Base-by-base conservation (phyloP, 2,113 vertebrate species). In the Noturus placidus region DNA sequence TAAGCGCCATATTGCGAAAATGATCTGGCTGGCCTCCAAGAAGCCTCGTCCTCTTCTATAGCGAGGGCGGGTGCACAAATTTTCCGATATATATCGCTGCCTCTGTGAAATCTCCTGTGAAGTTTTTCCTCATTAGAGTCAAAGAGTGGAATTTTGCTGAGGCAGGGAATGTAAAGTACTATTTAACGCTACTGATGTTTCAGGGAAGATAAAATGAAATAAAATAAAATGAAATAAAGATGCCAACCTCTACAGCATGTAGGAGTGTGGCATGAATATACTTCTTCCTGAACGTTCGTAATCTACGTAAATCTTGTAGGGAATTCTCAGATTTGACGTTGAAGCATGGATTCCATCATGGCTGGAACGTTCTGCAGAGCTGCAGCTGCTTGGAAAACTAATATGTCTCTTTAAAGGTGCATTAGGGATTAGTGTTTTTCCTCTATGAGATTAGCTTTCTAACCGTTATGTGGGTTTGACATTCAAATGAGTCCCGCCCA, bases 21-120 rank as follows among this genome's bases (percentile, higher is more conserved):
- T 6, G 6, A 86, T 80, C 54, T 86, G 85, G 42, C 61, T 30
- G 15, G 9, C 20, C 33, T 86, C 61, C 77, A 78, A 52, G 76
- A 52, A 33, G 11, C 27, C 10, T 30, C 50, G 25, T 86, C 63
- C 50, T 87, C 50, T 54, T 35, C 54, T 59, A 33, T 15, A 38
- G 33, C n/a, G 52, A 83, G 20, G 42, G 85, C 81, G 61, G 42
- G 52, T 65, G 33, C 14, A 59, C 70, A 69, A 81, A 81, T 80
- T 87, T 83, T 27, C 38, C 65, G 27, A 27, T 89, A 46, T 89
- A 56, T 87, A 52, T 85, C 42, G 30, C 82, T 33, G 56, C 80
- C 30, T 81, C 56, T 72, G 74, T 84, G 61, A 87, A 89, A 85
- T 76, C 74, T 74, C 54, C 59, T 89, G 79, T 56, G 54, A 81